Base-by-base conservation (phyloP, 2,888 invertebrate species). In the Drosophila histrio region DNA sequence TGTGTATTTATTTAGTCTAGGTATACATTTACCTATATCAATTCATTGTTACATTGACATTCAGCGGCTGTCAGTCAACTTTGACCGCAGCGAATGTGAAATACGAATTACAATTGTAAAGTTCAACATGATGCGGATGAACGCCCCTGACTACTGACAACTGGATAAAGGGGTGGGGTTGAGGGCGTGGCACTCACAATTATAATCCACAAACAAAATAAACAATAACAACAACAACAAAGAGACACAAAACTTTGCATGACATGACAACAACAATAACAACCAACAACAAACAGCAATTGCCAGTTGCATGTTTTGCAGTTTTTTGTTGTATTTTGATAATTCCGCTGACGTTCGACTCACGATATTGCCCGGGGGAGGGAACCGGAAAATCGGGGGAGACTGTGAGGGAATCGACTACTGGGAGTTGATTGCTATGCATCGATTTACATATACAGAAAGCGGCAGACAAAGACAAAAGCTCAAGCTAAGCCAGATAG, bases 21-120 rank as follows among this genome's bases (percentile, higher is more conserved):
- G 19, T 50, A 13, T 32, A n/a, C 13, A 24, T 28, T 17, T n/a
- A 39, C 28, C 32, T 11, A 22, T 39, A 52, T 17, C 38, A 41
- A 36, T 13, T 50, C 30, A 43, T 39, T 32, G 41, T 46, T 13
- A 39, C 58, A 71, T 59, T 67, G 74, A 58, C 47, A 74, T 74
- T 61, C 72, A 64, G 54, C 36, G 34, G 36, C 81, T 81, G 79
- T 73, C 87, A 84, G 75, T 87, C 79, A 84, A 81, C 87, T 84
- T 84, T 87, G 87, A 87, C 83, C 83, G 67, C 74, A 81, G 53
- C 68, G 63, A 65, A 72, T 56, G 47, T 59, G 64, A 61, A 70
- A 53, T 60, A 41, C 52, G 56, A 36, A 54, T 36, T 59, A 57
- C 61, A 68, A 74, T 69, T 74, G 66, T 58, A 54, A 65, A 68